Conservation (phyloP, 2,113 vertebrate species). For the Tursiops truncatus region DNA sequence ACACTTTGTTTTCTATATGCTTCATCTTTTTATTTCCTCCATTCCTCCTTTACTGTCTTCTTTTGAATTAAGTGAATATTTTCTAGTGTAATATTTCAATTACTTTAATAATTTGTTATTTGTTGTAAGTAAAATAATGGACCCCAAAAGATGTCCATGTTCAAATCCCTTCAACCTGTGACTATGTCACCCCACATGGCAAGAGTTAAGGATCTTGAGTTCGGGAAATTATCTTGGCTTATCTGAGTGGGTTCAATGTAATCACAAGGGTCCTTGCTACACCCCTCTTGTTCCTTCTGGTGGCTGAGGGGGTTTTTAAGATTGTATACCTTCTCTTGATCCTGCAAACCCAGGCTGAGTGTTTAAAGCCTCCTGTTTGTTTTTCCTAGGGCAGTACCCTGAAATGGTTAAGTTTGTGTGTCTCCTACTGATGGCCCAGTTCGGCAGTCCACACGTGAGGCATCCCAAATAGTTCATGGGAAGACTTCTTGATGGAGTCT, state of each 20-base stretch:
- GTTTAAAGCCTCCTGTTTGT: not conserved
- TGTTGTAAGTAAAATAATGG: not conserved
- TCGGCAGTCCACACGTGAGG: not conserved
- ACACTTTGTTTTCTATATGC: not conserved
- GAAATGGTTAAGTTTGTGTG: not conserved
- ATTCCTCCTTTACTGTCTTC: not conserved
- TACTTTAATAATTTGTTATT: not conserved
- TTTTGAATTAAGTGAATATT: not conserved
- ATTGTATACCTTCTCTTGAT: not conserved
- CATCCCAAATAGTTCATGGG: not conserved
- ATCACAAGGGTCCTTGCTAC: not conserved
- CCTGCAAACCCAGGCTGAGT: not conserved
- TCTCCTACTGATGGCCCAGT: not conserved
- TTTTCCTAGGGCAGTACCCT: not conserved
- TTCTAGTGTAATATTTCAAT: not conserved
- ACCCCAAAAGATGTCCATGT: not conserved
- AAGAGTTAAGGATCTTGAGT: not conserved
- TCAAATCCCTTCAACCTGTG: not conserved
- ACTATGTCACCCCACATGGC: not conserved
- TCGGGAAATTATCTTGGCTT: not conserved
- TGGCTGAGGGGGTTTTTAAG: not conserved
- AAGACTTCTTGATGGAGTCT: not conserved
- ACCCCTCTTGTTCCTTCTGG: not conserved
- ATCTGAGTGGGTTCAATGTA: not conserved
- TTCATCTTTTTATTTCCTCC: not conserved